Conservation (phyloP, 1,140 invertebrate species). For the Euwallacea similis region DNA sequence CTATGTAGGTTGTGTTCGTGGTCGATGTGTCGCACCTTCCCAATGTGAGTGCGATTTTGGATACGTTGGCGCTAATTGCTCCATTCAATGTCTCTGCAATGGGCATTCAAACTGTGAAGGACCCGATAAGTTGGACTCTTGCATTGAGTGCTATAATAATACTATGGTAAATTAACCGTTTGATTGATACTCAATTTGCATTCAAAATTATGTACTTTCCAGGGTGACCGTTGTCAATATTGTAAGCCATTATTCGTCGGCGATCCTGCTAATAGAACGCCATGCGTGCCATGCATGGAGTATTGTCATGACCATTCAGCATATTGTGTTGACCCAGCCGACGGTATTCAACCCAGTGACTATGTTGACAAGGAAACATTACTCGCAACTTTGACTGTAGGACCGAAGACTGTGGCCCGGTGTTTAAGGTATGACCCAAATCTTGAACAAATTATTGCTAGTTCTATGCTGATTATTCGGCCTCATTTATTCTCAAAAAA, state of each 20-base stretch:
- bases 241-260: conserved; percentile 89
- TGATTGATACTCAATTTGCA: background rate
- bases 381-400: conserved; percentile 64
- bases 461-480: too few species aligned
- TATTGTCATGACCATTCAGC: conserved; percentile 89
- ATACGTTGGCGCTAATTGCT: conserved; percentile 92
- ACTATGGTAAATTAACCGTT: conserved; percentile 67
- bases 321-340: conserved; percentile 68
- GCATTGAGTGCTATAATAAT: conserved; percentile 87
- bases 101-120: conserved; percentile 90
- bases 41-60: conserved; percentile 91
- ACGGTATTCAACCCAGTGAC: conserved; percentile 41
- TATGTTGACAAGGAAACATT: conserved; percentile 49
- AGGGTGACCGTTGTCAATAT: conserved; percentile 80
- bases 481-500: background rate
- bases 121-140: conserved; percentile 78
- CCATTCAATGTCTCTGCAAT: conserved; percentile 91
- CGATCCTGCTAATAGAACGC: conserved; percentile 81
- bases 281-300: conserved; percentile 83
- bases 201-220: conserved; percentile 15
- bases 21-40: conserved; percentile 82
- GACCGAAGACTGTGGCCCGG: conserved; percentile 68
- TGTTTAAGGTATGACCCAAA: conserved; percentile 62
- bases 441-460: too few species aligned
- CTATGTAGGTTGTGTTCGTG: conserved; percentile 77